Conservation (phyloP, 1,140 invertebrate genomes). For the Diprion similis region DNA sequence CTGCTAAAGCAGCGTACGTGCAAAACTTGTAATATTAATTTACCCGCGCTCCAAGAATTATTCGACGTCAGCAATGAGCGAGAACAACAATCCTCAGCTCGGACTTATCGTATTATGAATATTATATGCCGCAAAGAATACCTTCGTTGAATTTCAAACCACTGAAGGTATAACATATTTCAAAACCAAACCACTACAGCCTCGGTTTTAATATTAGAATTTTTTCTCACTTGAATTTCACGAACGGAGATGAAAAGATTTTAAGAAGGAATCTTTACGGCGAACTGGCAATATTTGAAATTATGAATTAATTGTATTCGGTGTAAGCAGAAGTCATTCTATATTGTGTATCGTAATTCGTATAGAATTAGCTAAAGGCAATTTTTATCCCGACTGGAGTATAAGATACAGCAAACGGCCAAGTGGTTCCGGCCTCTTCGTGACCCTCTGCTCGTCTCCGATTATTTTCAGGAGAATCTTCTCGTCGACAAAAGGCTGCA, state of each 20-base stretch:
- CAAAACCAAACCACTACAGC: too few species aligned
- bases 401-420: background rate
- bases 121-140: too few species aligned
- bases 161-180: too few species aligned
- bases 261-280: background rate
- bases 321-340: background rate
- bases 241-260: too few species aligned
- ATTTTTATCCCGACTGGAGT: background rate
- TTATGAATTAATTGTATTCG: constrained; percentile 2
- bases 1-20: background rate
- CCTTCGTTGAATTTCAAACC: too few species aligned
- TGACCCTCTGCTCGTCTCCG: background rate
- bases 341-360: constrained; percentile 1
- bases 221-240: too few species aligned
- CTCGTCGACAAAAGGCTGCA: background rate
- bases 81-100: background rate
- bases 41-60: background rate
- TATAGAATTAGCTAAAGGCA: background rate
- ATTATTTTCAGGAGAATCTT: background rate
- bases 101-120: background rate
- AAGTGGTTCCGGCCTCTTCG: constrained; percentile 2
- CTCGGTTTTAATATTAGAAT: too few species aligned
- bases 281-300: background rate
- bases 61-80: background rate
- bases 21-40: background rate